Evolutionary conservation across 2,113 vertebrate species (phyloP).

Genomic region (Dolichotis patagonum): DNA sequence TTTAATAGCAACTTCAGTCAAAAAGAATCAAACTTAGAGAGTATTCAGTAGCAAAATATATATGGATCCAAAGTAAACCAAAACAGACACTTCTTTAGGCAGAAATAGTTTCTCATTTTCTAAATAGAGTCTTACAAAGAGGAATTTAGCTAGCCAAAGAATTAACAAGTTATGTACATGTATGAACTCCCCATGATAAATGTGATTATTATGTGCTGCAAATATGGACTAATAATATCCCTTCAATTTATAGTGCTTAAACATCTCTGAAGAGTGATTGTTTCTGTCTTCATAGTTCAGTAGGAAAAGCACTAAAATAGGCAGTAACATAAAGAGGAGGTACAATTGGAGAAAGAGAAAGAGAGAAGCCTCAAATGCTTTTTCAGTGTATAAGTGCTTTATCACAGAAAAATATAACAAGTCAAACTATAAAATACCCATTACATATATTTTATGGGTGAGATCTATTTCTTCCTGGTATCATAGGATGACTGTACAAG

Average conservation of each 20-base stretch:
- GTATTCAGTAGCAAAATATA: not conserved
- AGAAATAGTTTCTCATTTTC: not conserved
- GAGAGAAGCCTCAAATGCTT: not conserved
- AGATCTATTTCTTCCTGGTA: not conserved
- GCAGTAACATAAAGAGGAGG: not conserved
- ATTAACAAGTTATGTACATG: not conserved
- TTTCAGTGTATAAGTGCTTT: not conserved
- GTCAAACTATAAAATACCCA: not conserved
- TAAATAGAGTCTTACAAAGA: not conserved
- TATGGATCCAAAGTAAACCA: not conserved
- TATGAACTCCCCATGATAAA: not conserved
- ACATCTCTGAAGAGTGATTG: not conserved
- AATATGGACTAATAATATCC: not conserved
- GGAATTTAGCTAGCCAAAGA: not conserved
- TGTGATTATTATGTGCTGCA: not conserved
- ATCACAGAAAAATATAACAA: not conserved
- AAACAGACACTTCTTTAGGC: not conserved
- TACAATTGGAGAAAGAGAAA: not conserved
- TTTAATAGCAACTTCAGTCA: not conserved
- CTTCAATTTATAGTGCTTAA: not conserved
- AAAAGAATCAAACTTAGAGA: constrained; percentile 32
- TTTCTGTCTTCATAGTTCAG: not conserved
- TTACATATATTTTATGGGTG: not conserved
- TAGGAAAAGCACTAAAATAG: not conserved
- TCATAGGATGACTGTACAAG: not conserved